Base-by-base conservation (phyloP, 1,140 invertebrate genomes). In the Cotesia chilonis region DNA sequence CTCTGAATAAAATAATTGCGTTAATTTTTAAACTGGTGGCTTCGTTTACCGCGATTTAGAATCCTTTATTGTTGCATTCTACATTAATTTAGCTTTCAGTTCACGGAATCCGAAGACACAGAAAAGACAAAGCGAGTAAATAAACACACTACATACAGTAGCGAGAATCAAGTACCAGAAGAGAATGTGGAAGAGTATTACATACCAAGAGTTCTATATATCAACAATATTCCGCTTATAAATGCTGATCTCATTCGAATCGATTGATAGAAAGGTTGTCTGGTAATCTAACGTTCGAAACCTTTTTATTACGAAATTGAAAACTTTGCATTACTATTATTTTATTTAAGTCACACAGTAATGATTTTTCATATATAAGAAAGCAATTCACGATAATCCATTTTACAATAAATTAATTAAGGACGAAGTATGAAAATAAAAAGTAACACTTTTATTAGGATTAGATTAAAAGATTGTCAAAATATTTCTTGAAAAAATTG, bases 181-280 rank as follows among this genome's bases (percentile, higher is more conserved):
- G 37, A 65, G 36, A 63, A 63, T 59, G 37, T 36, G 54, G 47
- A 70, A 47, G 54, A 69, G 37, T 54, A 28, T 28, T 3, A 28
- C 28, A 28, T 28, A 28, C 51, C 20, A 5, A 4, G 17, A 54
- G 65, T 28, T 67, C 17, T 57, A 6, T 17, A 17, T 47, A 10
- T 35, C 69, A 47, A 72, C 73, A 59, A 74, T 74, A 77, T 78
- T 79, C 77, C 78, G n/a, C 77, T 55, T 73, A 55, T 73, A 63
- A 65, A 1, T 52, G 60, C 72, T 70, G 65, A 72, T 73, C 60
- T 68, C 68, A 74, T 74, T 70, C 52, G 73, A 72, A 79, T 76
- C 72, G 73, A 73, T 77, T 70, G 63, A 55, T 41, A 65, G 70
- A 68, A 76, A 76, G 72, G 77, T 74, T 75, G 74, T 73, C 72